phyloP scores from a whole-genome alignment of 2,888 invertebrate genomes.

The Torymus aiolomorphi region DNA sequence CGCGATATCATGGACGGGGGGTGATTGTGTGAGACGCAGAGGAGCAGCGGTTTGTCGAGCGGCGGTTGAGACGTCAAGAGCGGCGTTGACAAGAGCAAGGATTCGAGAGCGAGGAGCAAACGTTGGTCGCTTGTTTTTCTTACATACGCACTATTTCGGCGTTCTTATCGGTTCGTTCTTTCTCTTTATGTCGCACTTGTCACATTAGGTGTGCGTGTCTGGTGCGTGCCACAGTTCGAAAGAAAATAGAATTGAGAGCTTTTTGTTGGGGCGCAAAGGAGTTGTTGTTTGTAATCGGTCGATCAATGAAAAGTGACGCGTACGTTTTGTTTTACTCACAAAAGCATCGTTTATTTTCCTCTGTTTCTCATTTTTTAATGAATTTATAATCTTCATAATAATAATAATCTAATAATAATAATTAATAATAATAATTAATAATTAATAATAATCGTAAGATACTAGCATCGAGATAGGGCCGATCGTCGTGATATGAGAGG shows the following conservation, averaged over 20 bases:
- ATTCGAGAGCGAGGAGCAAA: constrained; percentile 64
- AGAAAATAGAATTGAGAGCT: constrained; percentile 33
- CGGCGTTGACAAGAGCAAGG: constrained; percentile 65
- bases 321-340: constrained; percentile 71
- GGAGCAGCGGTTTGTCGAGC: constrained; percentile 34
- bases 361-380: constrained; percentile 70
- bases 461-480: constrained; percentile 64
- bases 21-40: constrained; percentile 19
- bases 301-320: constrained; percentile 58
- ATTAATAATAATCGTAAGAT: constrained; percentile 69
- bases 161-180: constrained; percentile 18
- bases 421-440: constrained; percentile 62
- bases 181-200: background rate
- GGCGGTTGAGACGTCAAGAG: constrained; percentile 54
- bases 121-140: constrained; percentile 45
- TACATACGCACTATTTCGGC: background rate
- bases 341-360: constrained; percentile 75
- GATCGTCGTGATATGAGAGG: constrained; percentile 60
- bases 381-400: constrained; percentile 74
- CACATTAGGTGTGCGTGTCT: constrained; percentile 17
- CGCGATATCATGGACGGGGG: constrained; percentile 46
- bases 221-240: constrained; percentile 17
- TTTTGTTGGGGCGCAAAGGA: constrained; percentile 53
- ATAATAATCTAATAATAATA: constrained; percentile 67
- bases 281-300: constrained; percentile 57